Conservation (phyloP, 2,113 vertebrate species). For the Struthidea cinerea region DNA sequence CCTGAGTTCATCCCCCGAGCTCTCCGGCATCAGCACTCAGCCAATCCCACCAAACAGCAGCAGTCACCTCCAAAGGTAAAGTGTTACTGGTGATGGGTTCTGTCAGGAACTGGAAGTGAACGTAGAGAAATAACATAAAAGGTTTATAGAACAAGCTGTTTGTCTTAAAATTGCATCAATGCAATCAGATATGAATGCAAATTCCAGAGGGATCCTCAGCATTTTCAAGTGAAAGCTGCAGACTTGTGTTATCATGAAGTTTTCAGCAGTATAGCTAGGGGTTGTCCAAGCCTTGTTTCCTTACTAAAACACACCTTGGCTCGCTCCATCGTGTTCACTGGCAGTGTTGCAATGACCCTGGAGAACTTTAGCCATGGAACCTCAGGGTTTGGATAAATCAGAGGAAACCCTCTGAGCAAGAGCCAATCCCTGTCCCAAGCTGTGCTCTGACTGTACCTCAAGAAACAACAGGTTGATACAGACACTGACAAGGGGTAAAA, state of each 20-base stretch:
- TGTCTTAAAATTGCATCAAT: neutral
- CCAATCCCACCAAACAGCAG: slow-evolving; percentile 80
- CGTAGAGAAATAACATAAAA: neutral
- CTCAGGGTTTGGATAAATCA: neutral
- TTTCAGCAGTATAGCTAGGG: neutral
- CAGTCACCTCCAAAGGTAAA: slow-evolving; percentile 93
- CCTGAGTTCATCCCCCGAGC: slow-evolving; percentile 97
- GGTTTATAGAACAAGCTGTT: neutral
- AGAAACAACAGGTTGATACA: neutral
- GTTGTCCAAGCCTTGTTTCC: neutral
- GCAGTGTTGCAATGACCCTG: neutral
- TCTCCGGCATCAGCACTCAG: slow-evolving; percentile 82
- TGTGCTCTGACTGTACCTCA: neutral
- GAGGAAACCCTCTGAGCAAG: neutral
- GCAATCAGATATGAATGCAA: neutral
- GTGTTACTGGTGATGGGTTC: neutral
- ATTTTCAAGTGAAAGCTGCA: neutral
- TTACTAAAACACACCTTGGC: neutral
- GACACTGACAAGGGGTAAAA: neutral
- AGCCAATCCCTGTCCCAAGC: neutral
- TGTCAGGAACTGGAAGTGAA: neutral
- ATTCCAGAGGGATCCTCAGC: neutral
- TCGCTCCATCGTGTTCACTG: neutral
- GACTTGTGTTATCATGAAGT: neutral
- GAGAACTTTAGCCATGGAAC: fast-evolving